Evolutionary conservation across 2,797 vertebrate species (phyloP), one percentile per base, ranked within the genome.

Genomic region (Anabas testudineus): DNA sequence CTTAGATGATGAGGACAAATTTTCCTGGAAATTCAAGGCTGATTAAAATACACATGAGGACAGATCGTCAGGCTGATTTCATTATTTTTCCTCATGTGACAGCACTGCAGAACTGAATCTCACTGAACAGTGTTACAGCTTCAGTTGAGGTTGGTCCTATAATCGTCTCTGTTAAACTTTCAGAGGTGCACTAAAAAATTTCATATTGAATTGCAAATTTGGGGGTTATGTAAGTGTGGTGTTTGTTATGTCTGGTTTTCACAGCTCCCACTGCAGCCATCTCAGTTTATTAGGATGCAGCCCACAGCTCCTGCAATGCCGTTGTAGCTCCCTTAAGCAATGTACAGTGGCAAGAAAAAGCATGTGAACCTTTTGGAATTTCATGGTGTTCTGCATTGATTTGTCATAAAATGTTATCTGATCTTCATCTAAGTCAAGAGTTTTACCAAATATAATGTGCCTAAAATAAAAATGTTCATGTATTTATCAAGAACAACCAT

Each of bases 271-370:
- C 85, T 81, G 81, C 84, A 84, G 80, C 62, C 58, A 26, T 71
- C 67, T 67, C 69, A 21, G 67, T 76, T 75, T 76, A 90, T 82
- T 89, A 81, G 77, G 80, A 90, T 87, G 86, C 85, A 60, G 70
- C 81, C 68, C 78, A 67, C 74, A 78, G 76, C 74, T 87, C 73
- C 89, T 82, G 80, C 83, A 81, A 74, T 54, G 65, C 60, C 74
- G 70, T 76, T 67, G 57, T 41, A 1, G 62, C 58, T 73, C 61
- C 74, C 51, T 67, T 37, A 21, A 67, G 72, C 67, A 51, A n/a
- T n/a, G n/a, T n/a, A n/a, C n/a, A n/a, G n/a, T n/a, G n/a, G n/a
- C n/a, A n/a, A n/a, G n/a, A n/a, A n/a, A n/a, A n/a, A n/a, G n/a
- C n/a, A n/a, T n/a, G n/a, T n/a, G n/a, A n/a, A n/a, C n/a, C n/a